Percentiles rank a stretch among this genome's conserved stretches.
Evolutionary conservation across 2,113 vertebrate genomes (phyloP).

Genomic region (Microtus montanus): DNA sequence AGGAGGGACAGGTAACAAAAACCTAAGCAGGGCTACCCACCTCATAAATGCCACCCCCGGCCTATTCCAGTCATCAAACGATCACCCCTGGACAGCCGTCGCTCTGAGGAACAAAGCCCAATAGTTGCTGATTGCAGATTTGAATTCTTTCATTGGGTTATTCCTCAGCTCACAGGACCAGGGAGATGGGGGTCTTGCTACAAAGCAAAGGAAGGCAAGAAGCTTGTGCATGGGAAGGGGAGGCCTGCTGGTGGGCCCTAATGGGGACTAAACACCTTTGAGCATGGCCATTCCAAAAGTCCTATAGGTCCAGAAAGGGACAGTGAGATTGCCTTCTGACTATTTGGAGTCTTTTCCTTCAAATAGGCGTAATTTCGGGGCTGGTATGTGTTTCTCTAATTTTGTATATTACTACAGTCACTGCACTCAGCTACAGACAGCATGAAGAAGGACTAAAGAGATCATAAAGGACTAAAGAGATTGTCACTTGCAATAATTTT

Average conservation of each 20-base stretch:
- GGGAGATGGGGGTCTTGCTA: not conserved
- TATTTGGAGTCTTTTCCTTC: not conserved
- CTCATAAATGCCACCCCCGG: accelerated
- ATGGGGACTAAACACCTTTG: not conserved
- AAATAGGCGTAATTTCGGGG: not conserved
- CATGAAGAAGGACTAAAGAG: not conserved
- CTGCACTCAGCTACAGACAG: not conserved
- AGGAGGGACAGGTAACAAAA: not conserved
- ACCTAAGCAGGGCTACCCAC: not conserved
- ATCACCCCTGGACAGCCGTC: not conserved
- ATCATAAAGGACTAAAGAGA: not conserved
- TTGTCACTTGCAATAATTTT: not conserved
- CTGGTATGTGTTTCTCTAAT: too few species aligned
- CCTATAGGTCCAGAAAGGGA: not conserved
- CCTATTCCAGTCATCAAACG: not conserved
- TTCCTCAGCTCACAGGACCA: not conserved
- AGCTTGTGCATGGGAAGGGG: not conserved
- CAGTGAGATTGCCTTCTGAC: not conserved
- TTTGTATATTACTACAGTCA: not conserved
- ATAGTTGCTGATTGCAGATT: not conserved
- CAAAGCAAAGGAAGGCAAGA: not conserved
- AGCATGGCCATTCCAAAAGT: not conserved
- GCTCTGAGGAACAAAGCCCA: not conserved
- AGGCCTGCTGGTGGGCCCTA: not conserved
- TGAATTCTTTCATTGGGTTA: not conserved